Conservation (phyloP, 1,140 invertebrate species). For the Tribolium castaneum region DNA sequence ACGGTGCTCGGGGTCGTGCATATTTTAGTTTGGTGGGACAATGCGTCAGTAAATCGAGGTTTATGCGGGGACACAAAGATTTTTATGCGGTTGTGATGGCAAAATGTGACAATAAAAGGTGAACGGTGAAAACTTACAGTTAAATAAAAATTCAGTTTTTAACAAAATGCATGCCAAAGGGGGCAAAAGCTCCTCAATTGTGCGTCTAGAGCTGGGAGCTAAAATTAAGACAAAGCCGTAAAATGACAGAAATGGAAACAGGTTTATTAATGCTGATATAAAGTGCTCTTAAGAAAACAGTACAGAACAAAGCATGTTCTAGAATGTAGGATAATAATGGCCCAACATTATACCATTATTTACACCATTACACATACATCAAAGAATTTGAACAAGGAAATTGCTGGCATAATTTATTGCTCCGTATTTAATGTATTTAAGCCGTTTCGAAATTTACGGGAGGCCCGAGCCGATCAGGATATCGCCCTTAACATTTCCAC, state of each 20-base stretch:
- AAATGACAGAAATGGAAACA: background rate
- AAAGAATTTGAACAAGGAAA: background rate
- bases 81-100: no score
- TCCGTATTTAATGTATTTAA: background rate
- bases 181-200: background rate
- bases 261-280: background rate
- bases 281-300: background rate
- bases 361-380: background rate
- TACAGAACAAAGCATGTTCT: background rate
- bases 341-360: background rate
- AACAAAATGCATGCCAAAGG: no score
- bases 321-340: background rate
- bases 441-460: background rate
- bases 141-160: no score
- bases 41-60: no score
- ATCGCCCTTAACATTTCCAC: background rate
- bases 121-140: no score
- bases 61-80: no score
- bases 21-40: no score
- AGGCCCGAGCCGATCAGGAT: no score
- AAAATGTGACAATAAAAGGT: no score
- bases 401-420: background rate
- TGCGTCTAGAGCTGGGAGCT: background rate
- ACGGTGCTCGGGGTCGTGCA: no score
- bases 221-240: background rate